Evolutionary conservation across 1,140 invertebrate genomes (phyloP).

Genomic region (Lucilia sericata): DNA sequence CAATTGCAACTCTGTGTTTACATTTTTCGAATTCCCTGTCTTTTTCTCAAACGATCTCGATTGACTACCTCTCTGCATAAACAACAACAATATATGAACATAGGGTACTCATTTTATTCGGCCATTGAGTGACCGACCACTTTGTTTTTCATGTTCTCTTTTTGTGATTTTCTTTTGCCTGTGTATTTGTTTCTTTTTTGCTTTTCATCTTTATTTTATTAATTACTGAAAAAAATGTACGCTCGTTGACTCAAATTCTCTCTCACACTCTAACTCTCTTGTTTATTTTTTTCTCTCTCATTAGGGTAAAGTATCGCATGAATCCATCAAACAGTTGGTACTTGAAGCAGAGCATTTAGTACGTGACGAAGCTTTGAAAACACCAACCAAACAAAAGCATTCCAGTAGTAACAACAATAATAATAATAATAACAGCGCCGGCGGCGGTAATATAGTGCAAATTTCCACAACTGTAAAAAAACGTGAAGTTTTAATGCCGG

Average conservation of each 20-base stretch:
- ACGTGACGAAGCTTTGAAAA: slow-evolving; percentile 65
- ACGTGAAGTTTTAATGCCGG: slow-evolving; percentile 61
- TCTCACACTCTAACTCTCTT: neutral
- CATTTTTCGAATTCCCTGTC: too few relatives aligned
- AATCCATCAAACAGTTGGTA: slow-evolving; percentile 68
- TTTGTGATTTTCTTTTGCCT: neutral
- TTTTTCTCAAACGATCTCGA: too few relatives aligned
- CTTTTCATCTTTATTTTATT: slow-evolving; percentile 23
- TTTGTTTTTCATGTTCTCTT: neutral
- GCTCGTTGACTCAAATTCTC: neutral
- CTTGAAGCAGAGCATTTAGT: slow-evolving; percentile 67
- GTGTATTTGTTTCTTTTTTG: neutral
- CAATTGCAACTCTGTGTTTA: too few relatives aligned
- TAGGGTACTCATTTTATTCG: neutral
- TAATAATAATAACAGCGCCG: slow-evolving; percentile 22
- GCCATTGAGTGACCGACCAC: neutral
- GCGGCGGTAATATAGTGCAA: slow-evolving; percentile 51
- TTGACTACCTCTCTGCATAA: neutral
- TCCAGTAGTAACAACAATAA: slow-evolving; percentile 28
- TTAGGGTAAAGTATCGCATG: slow-evolving; percentile 66
- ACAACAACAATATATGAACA: neutral
- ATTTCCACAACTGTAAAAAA: slow-evolving; percentile 66
- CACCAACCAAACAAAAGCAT: slow-evolving; percentile 66
- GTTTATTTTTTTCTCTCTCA: neutral
- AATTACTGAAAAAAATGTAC: neutral